phyloP scores from a whole-genome alignment of 1,140 invertebrate species.

The Drosophila pseudoobscura region DNA sequence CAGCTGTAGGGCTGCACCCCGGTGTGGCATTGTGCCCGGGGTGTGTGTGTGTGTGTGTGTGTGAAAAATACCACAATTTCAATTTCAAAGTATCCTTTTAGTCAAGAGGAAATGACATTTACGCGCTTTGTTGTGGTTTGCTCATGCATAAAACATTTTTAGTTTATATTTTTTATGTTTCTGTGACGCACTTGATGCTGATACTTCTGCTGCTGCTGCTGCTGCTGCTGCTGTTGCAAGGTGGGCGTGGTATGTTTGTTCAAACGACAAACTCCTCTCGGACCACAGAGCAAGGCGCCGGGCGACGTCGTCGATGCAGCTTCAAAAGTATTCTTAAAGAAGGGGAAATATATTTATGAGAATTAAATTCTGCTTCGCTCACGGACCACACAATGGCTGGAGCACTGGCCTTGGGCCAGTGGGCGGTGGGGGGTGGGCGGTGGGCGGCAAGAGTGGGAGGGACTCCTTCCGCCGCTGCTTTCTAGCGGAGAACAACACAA shows the following conservation, averaged over 20 bases:
- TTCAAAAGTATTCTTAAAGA: slow-evolving; percentile 48
- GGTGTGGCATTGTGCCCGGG: slow-evolving; percentile 11
- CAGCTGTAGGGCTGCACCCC: background rate
- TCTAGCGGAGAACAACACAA: too few relatives aligned
- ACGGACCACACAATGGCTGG: background rate
- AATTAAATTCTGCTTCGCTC: slow-evolving; percentile 36
- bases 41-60: slow-evolving; percentile 28
- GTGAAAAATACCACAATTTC: slow-evolving; percentile 75
- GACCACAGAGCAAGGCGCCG: slow-evolving; percentile 23
- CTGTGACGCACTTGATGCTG: slow-evolving; percentile 14
- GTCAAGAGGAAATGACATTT: slow-evolving; percentile 81
- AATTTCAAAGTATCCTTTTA: slow-evolving; percentile 82
- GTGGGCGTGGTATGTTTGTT: slow-evolving; percentile 43
- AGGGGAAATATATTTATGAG: slow-evolving; percentile 51
- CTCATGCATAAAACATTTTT: slow-evolving; percentile 81
- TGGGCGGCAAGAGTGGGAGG: background rate
- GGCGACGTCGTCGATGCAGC: slow-evolving; percentile 24
- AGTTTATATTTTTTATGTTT: slow-evolving; percentile 57
- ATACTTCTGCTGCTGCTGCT: slow-evolving; percentile 19
- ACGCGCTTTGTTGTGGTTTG: slow-evolving; percentile 80
- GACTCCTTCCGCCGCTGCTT: too few relatives aligned
- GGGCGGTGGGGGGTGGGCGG: background rate
- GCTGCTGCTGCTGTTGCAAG: slow-evolving; percentile 5
- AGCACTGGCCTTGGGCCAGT: slow-evolving; percentile 6
- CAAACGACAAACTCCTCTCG: background rate